These are phyloP conservation scores for Drosophila flavopinicola DNA, from an alignment of 2,888 invertebrate species.

Conservation along the genomic window DNA sequence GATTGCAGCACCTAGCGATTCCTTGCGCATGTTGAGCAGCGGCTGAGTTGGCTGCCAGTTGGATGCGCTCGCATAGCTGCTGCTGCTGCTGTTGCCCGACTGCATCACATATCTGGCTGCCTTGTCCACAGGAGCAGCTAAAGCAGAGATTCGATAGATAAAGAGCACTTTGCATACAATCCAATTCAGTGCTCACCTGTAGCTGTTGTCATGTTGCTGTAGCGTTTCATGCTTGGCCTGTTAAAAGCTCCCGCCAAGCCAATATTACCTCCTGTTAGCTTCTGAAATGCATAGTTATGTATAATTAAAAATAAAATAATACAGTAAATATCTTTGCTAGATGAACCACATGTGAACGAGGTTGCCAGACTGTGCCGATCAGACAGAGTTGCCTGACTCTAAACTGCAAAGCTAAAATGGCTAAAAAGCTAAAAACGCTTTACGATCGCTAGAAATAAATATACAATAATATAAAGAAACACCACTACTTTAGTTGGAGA, in stretches of 20 bases:
- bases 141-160: no score
- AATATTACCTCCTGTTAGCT: conserved; percentile 57
- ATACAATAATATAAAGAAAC: no score
- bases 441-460: no score
- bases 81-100: no score
- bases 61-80: conserved; percentile 30
- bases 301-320: conserved; percentile 39
- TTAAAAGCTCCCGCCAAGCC: conserved; percentile 63
- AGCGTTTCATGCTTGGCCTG: conserved; percentile 75
- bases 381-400: no score
- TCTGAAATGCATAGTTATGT: conserved; percentile 57
- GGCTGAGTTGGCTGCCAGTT: conserved; percentile 36
- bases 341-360: background rate
- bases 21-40: conserved; percentile 37
- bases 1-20: conserved; percentile 74
- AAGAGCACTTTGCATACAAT: rapidly evolving
- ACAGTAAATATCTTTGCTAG: background rate
- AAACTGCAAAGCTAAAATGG: no score
- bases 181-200: conserved; percentile 14
- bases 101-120: conserved; percentile 74
- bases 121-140: conserved; percentile 60
- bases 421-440: no score
- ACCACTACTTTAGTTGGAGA: no score
- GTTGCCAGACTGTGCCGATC: conserved; percentile 21
- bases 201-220: conserved; percentile 31